Evolutionary conservation across 2,797 vertebrate species (phyloP), one percentile per base, ranked within the genome.

Genomic region (Jordanella pulchra): DNA sequence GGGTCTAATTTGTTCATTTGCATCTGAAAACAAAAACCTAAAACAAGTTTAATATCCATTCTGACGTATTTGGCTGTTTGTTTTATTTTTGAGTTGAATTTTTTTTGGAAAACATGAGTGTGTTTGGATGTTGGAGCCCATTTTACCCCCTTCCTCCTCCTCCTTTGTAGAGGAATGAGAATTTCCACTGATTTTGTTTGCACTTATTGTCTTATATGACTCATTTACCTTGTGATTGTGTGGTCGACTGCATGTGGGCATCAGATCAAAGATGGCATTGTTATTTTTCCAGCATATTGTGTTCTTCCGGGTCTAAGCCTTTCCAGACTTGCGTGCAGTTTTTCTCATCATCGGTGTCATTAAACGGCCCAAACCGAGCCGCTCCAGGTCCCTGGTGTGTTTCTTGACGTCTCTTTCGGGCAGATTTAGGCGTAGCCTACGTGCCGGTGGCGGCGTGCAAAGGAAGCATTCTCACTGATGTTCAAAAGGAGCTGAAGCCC

Each of bases 231-330:
- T 48, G 7, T 35, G 27, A 78, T 69, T 76, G 72, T 63, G 63
- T 3, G 68, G 30, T 32, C 48, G 47, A 15, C 14, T 67, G 65
- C 53, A 18, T 71, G 71, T 75, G 88, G 86, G 87, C 87, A 91
- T 86, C 25, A 89, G 88, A 92, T 92, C 91, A 92, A 92, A 92
- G 86, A 87, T 91, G 89, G 84, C 85, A 92, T 92, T 92, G 91
- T 92, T 63, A 3, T 90, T 90, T 68, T 18, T 32, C 79, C 63
- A 78, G 7, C 78, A 84, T 77, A 66, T 76, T 45, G 80, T 73
- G 76, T 39, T 79, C 72, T 75, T 78, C 77, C 80, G 76, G 74
- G 77, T 78, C 67, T 69, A 51, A 72, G 51, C 71, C 55, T 27
- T 67, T 69, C 84, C 83, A 67, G 84, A 81, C 80, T 76, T n/a